A percentile compares a stretch with the other conserved stretches of the same genome.
These are phyloP conservation scores for Coregonus clupeaformis DNA, from an alignment of 2,113 vertebrate species.

Conservation along the genomic window DNA sequence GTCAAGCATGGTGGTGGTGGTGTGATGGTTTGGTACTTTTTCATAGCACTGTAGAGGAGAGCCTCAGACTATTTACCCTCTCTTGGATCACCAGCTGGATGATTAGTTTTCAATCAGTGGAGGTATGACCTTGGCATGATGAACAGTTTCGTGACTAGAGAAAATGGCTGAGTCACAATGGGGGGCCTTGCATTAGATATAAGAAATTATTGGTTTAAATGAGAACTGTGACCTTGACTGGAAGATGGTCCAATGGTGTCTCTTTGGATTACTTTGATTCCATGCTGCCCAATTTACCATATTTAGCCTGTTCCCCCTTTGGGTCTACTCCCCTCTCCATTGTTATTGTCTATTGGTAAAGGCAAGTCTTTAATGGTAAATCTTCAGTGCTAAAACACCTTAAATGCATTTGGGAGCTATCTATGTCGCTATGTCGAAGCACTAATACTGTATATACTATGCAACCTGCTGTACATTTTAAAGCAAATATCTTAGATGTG, in stretches of 20 bases:
- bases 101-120: constrained; percentile 9
- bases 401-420: neutral
- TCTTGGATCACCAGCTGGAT: neutral
- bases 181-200: neutral
- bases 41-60: no score
- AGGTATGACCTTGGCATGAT: constrained; percentile 10
- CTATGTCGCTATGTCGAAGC: neutral
- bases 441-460: neutral
- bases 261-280: no score
- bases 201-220: neutral
- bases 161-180: neutral
- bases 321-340: neutral
- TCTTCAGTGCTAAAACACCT: neutral
- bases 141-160: neutral
- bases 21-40: no score
- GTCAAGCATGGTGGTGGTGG: no score
- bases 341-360: neutral
- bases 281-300: neutral
- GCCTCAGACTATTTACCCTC: neutral
- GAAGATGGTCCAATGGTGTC: neutral
- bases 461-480: neutral
- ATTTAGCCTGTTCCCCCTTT: neutral
- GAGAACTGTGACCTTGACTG: constrained; percentile 4
- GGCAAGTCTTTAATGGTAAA: neutral
- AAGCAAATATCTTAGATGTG: neutral